phyloP scores from a whole-genome alignment of 2,888 invertebrate genomes.

The Pterostichus niger region DNA sequence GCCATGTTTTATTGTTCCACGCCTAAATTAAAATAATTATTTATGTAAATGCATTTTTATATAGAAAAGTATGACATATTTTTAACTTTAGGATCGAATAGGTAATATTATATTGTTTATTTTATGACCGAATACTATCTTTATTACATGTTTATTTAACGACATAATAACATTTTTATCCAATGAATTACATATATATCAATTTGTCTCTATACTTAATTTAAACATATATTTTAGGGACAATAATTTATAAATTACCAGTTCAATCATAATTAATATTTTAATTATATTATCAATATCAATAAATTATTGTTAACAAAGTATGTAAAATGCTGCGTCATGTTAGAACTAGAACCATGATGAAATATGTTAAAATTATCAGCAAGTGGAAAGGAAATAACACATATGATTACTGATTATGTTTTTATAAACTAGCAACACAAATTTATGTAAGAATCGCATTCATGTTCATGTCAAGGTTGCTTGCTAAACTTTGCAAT shows the following conservation, averaged over 20 bases:
- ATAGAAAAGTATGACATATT: not conserved
- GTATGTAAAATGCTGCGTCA: conserved; percentile 13
- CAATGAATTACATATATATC: too few species aligned
- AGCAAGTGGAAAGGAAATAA: conserved; percentile 44
- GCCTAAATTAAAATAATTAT: conserved; percentile 66
- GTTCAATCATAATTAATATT: too few species aligned
- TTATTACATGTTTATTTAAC: too few species aligned
- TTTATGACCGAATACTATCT: too few species aligned
- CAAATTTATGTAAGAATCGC: conserved; percentile 2
- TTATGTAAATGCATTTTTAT: not conserved
- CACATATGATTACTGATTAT: conserved; percentile 48
- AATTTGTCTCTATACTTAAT: too few species aligned
- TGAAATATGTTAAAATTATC: conserved; percentile 47
- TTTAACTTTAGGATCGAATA: too few species aligned
- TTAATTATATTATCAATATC: too few species aligned
- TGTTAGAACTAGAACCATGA: conserved; percentile 21
- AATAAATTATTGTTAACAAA: too few species aligned
- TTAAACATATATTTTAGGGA: too few species aligned
- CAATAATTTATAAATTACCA: not conserved
- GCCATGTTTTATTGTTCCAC: conserved; percentile 70
- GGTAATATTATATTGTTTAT: too few species aligned
- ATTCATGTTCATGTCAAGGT: conserved; percentile 34
- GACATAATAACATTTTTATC: too few species aligned
- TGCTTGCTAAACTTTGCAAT: conserved; percentile 3
- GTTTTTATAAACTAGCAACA: conserved; percentile 1